Conservation (phyloP, 2,888 invertebrate species). For the Volucella zonaria region DNA sequence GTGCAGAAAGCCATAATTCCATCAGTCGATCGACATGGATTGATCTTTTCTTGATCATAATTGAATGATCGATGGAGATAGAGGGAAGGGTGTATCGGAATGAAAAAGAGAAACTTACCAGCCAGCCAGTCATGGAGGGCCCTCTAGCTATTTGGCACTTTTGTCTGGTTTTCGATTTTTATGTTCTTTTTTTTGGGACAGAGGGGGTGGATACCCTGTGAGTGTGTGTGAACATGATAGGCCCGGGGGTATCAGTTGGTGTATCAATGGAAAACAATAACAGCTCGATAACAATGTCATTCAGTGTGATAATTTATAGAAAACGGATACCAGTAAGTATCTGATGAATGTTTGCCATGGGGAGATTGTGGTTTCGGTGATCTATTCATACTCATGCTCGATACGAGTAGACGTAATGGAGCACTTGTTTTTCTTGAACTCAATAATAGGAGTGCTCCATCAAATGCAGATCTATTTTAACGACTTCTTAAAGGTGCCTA, state of each 20-base stretch:
- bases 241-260: constrained; percentile 12
- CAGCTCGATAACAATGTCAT: constrained; percentile 37
- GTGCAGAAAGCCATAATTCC: constrained; percentile 67
- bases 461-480: too few species aligned
- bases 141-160: constrained; percentile 60
- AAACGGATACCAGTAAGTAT: neutral
- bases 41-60: constrained; percentile 57
- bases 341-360: too few species aligned
- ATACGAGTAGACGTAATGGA: too few species aligned
- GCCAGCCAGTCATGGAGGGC: constrained; percentile 6
- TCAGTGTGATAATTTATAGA: constrained; percentile 43
- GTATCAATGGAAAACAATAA: constrained; percentile 14
- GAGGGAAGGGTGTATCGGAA: neutral
- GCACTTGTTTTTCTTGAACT: too few species aligned
- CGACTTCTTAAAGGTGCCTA: too few species aligned
- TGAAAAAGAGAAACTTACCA: constrained; percentile 43
- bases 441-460: too few species aligned
- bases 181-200: neutral
- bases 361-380: too few species aligned
- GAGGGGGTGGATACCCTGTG: too few species aligned
- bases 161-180: constrained; percentile 31
- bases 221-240: constrained; percentile 51
- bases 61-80: constrained; percentile 33
- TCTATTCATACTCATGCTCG: too few species aligned
- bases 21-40: constrained; percentile 55